These are phyloP conservation scores for Myopa testacea DNA, from an alignment of 2,888 invertebrate species.

Conservation along the genomic window DNA sequence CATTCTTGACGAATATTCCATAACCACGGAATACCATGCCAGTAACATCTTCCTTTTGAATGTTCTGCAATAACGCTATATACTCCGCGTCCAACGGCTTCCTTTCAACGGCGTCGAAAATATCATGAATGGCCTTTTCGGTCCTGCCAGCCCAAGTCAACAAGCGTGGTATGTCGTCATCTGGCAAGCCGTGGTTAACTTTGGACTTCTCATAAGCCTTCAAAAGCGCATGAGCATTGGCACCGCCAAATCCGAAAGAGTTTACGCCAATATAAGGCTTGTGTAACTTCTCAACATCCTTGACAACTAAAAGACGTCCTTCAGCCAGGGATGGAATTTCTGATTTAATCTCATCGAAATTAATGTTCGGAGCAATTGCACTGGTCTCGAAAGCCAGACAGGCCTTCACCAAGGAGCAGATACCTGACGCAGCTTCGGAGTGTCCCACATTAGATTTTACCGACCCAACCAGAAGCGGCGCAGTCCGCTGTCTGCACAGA, in stretches of 20 bases:
- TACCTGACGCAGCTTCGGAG: slow-evolving; percentile 86
- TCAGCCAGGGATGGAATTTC: slow-evolving; percentile 74
- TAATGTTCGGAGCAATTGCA: slow-evolving; percentile 86
- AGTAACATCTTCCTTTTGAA: slow-evolving; percentile 72
- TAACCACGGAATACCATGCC: slow-evolving; percentile 84
- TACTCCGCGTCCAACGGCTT: slow-evolving; percentile 75
- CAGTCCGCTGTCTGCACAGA: slow-evolving; percentile 80
- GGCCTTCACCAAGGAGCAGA: slow-evolving; percentile 86
- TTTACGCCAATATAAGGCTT: slow-evolving; percentile 86
- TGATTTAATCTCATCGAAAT: slow-evolving; percentile 76
- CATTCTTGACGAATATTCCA: slow-evolving; percentile 69
- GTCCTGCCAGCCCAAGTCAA: slow-evolving; percentile 84
- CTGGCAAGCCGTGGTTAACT: slow-evolving; percentile 72
- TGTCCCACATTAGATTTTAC: slow-evolving; percentile 96
- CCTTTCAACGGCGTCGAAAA: slow-evolving; percentile 75
- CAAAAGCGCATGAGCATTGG: slow-evolving; percentile 73
- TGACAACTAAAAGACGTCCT: slow-evolving; percentile 78
- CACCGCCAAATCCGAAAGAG: slow-evolving; percentile 95
- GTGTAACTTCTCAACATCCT: slow-evolving; percentile 77
- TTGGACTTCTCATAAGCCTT: slow-evolving; percentile 58
- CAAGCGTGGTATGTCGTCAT: slow-evolving; percentile 78
- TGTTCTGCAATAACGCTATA: slow-evolving; percentile 73
- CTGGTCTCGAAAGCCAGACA: slow-evolving; percentile 85
- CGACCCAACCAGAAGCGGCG: slow-evolving; percentile 86
- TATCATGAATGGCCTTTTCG: slow-evolving; percentile 76